Base-by-base conservation (phyloP, 53 echinoderm and acorn worm species). In the Pentamera pediparva region DNA sequence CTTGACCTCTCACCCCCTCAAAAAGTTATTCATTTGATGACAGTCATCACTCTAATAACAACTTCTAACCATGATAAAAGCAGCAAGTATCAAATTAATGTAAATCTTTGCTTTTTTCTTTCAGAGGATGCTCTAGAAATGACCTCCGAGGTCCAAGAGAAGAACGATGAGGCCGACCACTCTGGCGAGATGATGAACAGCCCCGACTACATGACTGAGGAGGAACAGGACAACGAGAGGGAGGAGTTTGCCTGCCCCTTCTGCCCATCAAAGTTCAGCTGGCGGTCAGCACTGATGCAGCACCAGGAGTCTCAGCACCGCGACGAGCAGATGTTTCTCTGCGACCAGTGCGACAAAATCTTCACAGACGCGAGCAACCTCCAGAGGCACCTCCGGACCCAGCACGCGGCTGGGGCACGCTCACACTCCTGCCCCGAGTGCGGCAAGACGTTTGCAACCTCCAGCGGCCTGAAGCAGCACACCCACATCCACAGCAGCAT, bases 401-500 rank as follows among this genome's bases (percentile, higher is more conserved):
- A 94, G 79, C 94, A 94, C 52, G 79, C 84, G 22, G n/a, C n/a
- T n/a, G 94, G 94, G 0, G 94, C 94, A 54, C 75, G 94, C 33
- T 81, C 87, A 67, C 94, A 94, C 36, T 84, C 94, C 27, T 94
- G 94, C 81, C 94, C 94, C 3, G 94, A 94, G 75, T 94, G 94
- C 33, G 87, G 89, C 7, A 94, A 94, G 84, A 94, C 94, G 6
- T 94, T 94, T 55, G 94, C 94, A 9, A 94, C 94, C 21, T 87
- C 89, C 36, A 86, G 86, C 25, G 94, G 94, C 4, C 70, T 94
- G 78, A 94, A 94, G 76, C 94, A 94, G 65, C 94, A 94, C 74
- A 94, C 94, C 6, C 94, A 94, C 82, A 94, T 94, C 34, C 94
- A 94, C 70, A 90, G 90, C 76, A 94, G 94, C 69, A 89, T 94